Percentiles rank a stretch among this genome's conserved stretches.
phyloP scores from a whole-genome alignment of 2,113 vertebrate species.

The Echinops telfairi region DNA sequence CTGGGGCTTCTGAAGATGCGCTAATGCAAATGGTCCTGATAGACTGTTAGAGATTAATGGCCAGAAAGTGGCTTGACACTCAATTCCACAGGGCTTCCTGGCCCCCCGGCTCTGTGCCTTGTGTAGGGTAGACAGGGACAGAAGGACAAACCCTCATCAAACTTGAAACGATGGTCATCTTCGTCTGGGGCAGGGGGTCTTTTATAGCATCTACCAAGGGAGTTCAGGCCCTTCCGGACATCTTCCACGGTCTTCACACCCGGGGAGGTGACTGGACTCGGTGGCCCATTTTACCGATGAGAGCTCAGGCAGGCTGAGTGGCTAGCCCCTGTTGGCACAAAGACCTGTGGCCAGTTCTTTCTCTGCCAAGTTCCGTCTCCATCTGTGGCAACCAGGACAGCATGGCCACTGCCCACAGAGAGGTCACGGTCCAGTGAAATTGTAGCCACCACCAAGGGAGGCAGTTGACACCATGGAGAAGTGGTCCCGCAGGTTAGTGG shows the following conservation, averaged over 20 bases:
- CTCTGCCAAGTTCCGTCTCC: background rate
- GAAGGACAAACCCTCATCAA: background rate
- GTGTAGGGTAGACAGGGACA: background rate
- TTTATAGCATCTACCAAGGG: background rate
- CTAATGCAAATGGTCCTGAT: conserved; percentile 71
- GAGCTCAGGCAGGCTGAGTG: background rate
- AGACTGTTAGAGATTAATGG: conserved; percentile 73
- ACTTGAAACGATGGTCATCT: background rate
- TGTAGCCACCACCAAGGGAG: background rate
- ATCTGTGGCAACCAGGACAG: background rate
- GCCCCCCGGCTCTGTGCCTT: background rate
- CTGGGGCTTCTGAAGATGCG: conserved; percentile 62
- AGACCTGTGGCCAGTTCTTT: rapidly evolving
- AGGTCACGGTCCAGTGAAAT: rapidly evolving
- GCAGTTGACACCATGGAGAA: background rate
- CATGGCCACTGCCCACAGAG: background rate
- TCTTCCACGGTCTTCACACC: background rate
- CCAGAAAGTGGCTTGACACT: conserved; percentile 66
- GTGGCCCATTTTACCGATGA: background rate
- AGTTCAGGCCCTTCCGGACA: background rate
- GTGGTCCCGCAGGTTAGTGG: rapidly evolving
- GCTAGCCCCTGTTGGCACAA: background rate
- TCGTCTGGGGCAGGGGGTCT: background rate
- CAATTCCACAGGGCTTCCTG: conserved; percentile 11
- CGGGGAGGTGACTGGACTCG: background rate